Base-by-base conservation (phyloP, 2,797 vertebrate genomes). In the Diceros bicornis region DNA sequence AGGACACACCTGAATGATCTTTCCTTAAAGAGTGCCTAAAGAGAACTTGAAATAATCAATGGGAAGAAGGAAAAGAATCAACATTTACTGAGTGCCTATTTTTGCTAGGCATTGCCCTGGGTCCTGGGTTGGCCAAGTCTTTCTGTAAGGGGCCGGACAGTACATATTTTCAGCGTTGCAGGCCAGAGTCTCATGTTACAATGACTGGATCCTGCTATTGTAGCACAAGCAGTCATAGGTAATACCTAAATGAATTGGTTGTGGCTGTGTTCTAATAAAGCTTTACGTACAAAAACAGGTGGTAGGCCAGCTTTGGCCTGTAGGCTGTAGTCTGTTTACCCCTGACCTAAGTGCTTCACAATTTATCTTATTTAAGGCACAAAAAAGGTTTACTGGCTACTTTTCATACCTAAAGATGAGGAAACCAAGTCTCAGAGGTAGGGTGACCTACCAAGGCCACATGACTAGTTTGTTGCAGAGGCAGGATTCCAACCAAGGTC, bases 301-400 rank as follows among this genome's bases (percentile, higher is more conserved):
- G 20, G 27, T n/a, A 25, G 47, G 66, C 50, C 27, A 55, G 13
- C 64, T 32, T 75, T 25, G 29, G 47, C 68, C 83, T 29, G 2
- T 13, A 87, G 50, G 68, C 44, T 57, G 23, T 13, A 89, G 62
- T 89, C 10, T 75, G 47, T 12, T 74, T 7, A 32, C 5, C 50
- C 3, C 27, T 55, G 55, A 32, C 68, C 59, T 77, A 34, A 44
- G 23, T 27, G 34, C 14, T 93, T 92, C 21, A 87, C 9, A 87
- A 13, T 71, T 74, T 61, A 59, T 81, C 79, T 84, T 91, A 82
- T 41, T 61, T 77, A 87, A 61, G 62, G 66, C 37, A 95, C 34
- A 81, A 37, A 92, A 83, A 83, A 61, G 29, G 4, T 10, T 74
- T 69, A 3, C 21, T 68, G 72, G 50, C 21, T 85, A 68, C 77